phyloP scores from a whole-genome alignment of 2,113 vertebrate genomes.

The Etheostoma cragini region DNA sequence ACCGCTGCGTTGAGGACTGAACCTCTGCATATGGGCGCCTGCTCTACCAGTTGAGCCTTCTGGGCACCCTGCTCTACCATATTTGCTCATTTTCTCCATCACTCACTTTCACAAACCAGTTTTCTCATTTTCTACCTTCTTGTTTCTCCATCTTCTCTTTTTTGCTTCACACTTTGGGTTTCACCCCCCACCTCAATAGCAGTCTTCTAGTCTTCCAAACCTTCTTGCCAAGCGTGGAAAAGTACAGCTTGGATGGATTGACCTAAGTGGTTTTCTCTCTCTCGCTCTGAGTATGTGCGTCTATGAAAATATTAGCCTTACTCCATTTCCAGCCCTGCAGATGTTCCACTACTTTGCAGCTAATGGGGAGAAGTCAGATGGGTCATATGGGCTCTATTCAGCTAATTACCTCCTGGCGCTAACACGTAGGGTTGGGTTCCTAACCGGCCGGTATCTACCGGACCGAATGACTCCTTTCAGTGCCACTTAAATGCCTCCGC shows the following conservation, averaged over 20 bases:
- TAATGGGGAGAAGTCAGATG: not conserved
- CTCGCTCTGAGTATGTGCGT: not conserved
- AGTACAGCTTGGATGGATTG: not conserved
- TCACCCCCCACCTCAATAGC: conserved; percentile 5
- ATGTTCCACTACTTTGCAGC: conserved; percentile 27
- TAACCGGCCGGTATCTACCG: too few relatives aligned
- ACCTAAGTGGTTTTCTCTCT: not conserved
- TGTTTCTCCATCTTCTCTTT: not conserved
- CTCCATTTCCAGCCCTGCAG: conserved; percentile 11
- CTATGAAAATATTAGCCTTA: conserved; percentile 18
- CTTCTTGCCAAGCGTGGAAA: not conserved
- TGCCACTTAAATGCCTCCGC: too few relatives aligned
- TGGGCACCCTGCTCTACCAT: too few relatives aligned
- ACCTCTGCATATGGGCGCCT: too few relatives aligned
- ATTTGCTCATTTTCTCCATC: not conserved
- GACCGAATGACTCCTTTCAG: too few relatives aligned
- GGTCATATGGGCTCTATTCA: not conserved
- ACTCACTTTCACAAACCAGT: too few relatives aligned
- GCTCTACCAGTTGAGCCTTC: too few relatives aligned
- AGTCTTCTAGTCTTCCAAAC: conserved; percentile 1
- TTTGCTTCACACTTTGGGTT: not conserved
- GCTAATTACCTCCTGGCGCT: conserved; percentile 23
- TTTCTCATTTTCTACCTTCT: not conserved
- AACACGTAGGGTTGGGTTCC: too few relatives aligned
- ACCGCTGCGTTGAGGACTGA: too few relatives aligned